Evolutionary conservation across 2,113 vertebrate species (phyloP).

Genomic region (Rostratula benghalensis): DNA sequence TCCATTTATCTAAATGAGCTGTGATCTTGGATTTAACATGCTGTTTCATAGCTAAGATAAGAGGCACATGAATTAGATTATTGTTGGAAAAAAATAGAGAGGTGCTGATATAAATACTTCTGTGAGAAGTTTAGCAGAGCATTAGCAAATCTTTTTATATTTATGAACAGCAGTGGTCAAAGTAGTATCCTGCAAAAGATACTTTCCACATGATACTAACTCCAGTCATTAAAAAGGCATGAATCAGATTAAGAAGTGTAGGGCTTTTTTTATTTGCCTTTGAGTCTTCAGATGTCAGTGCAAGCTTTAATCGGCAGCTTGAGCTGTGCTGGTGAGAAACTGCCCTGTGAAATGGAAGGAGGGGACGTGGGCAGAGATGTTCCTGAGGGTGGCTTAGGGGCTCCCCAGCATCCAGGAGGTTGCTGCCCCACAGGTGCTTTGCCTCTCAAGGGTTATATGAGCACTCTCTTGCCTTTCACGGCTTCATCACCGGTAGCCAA

Average conservation of each 20-base stretch:
- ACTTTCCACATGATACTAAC: neutral
- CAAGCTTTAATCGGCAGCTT: neutral
- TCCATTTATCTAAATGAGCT: constrained; percentile 48
- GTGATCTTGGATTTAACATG: constrained; percentile 50
- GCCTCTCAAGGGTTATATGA: neutral
- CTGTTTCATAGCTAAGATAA: constrained; percentile 51
- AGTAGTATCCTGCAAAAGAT: constrained; percentile 5
- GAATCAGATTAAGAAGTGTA: constrained; percentile 10
- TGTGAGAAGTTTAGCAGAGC: constrained; percentile 19
- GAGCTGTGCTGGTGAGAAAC: neutral
- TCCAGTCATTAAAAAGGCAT: constrained; percentile 40
- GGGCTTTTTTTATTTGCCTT: constrained; percentile 30
- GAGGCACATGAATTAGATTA: constrained; percentile 50
- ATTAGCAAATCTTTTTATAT: constrained; percentile 24
- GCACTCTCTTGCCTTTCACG: neutral
- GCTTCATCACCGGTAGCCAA: neutral
- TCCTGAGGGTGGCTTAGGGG: neutral
- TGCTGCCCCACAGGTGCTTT: neutral
- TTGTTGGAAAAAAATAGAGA: constrained; percentile 11
- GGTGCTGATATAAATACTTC: constrained; percentile 38
- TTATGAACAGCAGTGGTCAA: constrained; percentile 23
- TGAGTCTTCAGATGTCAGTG: constrained; percentile 22
- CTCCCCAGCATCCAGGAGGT: neutral
- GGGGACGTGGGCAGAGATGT: neutral
- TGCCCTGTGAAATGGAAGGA: neutral